Conservation (phyloP, 2,888 invertebrate genomes). For the Stegophylla sp. region DNA sequence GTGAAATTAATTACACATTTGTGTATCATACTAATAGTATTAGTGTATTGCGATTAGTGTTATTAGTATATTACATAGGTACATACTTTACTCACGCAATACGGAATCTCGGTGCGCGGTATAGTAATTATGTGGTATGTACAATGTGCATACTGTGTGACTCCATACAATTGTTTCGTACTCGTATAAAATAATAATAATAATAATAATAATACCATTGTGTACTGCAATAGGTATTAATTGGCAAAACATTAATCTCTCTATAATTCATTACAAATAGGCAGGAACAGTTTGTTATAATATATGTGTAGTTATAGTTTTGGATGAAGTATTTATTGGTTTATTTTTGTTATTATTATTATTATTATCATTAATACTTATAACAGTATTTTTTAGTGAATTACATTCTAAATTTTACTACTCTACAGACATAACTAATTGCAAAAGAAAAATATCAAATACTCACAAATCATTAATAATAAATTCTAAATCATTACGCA, state of each 20-base stretch:
- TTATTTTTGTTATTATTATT: no score
- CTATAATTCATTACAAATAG: conserved; percentile 7
- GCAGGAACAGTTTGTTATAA: no score
- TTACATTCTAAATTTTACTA: no score
- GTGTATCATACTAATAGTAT: neutral
- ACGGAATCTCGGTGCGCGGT: neutral
- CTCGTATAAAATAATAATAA: neutral
- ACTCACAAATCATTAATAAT: no score
- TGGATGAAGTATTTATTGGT: no score
- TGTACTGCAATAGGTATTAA: neutral
- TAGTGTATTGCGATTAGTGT: neutral
- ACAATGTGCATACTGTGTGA: no score
- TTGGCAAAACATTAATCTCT: conserved; percentile 1
- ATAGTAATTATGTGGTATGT: neutral
- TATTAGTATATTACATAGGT: neutral
- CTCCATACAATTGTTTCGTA: neutral
- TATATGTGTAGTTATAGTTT: no score
- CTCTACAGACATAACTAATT: no score
- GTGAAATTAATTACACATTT: conserved; percentile 26
- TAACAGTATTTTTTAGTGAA: no score
- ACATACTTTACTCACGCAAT: conserved; percentile 8
- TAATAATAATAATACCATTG: neutral
- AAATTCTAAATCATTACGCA: no score
- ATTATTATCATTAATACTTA: no score
- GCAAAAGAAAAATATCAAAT: no score